These are phyloP conservation scores for Theristicus caerulescens DNA, from an alignment of 2,113 vertebrate genomes.

Conservation along the genomic window DNA sequence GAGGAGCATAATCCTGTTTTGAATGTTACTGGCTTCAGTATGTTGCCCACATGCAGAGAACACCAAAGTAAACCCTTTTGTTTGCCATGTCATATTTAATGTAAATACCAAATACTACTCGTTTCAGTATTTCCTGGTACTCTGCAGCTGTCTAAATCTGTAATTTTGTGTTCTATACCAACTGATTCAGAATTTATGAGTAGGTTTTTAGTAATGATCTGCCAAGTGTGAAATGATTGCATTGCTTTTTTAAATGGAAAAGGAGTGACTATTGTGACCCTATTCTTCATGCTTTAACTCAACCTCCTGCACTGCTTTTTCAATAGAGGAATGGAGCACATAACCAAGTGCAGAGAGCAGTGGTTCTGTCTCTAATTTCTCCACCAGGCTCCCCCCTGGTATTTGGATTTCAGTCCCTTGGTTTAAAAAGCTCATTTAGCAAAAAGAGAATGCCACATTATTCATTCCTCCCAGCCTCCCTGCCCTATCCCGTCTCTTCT, in stretches of 20 bases:
- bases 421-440: slow-evolving; percentile 47
- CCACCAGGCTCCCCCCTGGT: not conserved
- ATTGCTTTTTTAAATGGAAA: slow-evolving; percentile 2
- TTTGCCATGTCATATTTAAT: not conserved
- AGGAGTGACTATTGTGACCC: not conserved
- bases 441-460: slow-evolving; percentile 18
- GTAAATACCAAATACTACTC: not conserved
- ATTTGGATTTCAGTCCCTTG: slow-evolving; percentile 32
- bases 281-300: not conserved
- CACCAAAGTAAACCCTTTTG: not conserved
- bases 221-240: slow-evolving; percentile 39
- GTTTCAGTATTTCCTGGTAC: slow-evolving; percentile 23
- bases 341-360: not conserved
- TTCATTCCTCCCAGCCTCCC: not conserved
- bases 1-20: not conserved
- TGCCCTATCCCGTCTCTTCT: not conserved
- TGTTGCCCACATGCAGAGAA: not conserved
- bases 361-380: not conserved
- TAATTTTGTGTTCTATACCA: slow-evolving; percentile 44
- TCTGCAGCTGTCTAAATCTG: slow-evolving; percentile 30
- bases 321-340: not conserved
- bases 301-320: slow-evolving; percentile 14
- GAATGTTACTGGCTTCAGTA: not conserved
- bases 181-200: slow-evolving; percentile 49
- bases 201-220: slow-evolving; percentile 59